Conservation (phyloP, 2,113 vertebrate species). For the Tympanuchus pallidicinctus region DNA sequence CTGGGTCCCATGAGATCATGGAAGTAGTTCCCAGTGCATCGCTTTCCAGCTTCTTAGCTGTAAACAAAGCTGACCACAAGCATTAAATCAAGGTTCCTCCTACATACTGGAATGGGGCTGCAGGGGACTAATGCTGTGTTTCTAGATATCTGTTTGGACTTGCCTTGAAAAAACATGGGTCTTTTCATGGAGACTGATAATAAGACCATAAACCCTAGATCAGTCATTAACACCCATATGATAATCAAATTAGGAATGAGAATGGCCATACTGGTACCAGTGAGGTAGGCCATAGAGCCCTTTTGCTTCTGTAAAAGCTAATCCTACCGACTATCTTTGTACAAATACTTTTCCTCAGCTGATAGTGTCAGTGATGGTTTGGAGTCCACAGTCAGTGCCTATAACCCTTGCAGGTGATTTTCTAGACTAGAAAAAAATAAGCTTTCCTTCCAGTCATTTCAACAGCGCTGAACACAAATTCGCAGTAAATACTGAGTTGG, state of each 20-base stretch:
- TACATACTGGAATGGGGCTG: neutral
- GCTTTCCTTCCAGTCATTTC: neutral
- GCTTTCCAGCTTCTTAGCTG: neutral
- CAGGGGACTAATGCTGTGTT: neutral
- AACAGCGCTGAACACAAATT: neutral
- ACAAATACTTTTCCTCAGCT: neutral
- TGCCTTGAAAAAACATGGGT: neutral
- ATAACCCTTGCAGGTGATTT: neutral
- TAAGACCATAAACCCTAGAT: neutral
- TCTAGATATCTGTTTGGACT: neutral
- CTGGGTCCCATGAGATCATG: neutral
- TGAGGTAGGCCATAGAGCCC: neutral
- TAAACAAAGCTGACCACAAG: neutral
- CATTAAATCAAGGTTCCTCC: neutral
- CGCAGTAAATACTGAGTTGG: neutral
- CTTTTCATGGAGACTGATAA: neutral
- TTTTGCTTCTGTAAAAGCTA: neutral
- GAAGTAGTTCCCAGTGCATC: neutral
- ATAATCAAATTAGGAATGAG: neutral
- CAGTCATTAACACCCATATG: neutral
- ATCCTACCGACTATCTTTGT: neutral
- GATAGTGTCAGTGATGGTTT: neutral
- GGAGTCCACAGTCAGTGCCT: neutral
- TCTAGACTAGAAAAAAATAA: neutral
- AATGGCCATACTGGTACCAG: neutral